Base-by-base conservation (phyloP, 1,140 invertebrate genomes). In the Papilio polyxenes region DNA sequence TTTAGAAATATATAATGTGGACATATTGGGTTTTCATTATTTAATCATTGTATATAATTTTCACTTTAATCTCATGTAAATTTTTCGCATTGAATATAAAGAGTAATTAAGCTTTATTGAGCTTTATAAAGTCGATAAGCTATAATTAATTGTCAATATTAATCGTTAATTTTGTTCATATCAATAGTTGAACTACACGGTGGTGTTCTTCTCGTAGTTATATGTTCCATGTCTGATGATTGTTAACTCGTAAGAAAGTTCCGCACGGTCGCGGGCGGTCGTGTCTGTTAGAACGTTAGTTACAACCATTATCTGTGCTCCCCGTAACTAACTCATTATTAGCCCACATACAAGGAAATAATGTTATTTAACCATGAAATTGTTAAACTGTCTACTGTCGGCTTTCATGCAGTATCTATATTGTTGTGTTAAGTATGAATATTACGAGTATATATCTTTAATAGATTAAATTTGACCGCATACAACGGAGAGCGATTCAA, bases 171-270 rank as follows among this genome's bases (percentile, higher is more conserved):
- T n/a, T n/a, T 56, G 15, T 17, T 17, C 51, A 53, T 17, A 56
- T 17, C 3, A 56, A 56, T 11, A 51, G 3, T 51, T 56, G 15
- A n/a, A 59, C 8, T n/a, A 4, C 62, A 65, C n/a, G 3, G 15
- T 15, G 10, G 8, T 31, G 3, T 65, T 65, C 10, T 65, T 31
- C 3, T 65, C 23, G 10, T 20, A 31, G 23, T 31, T 31, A 31
- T 9, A 65, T 13, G 31, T 72, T 72, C 31, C 31, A 72, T 72
- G 65, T 72, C 65, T 72, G 8, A 3, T 37, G 65, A 37, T 37
- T 72, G 65, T 72, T 72, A 72, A 72, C 65, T 23, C 40, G 62
- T 31, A 72, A 72, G 65, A 72, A 72, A 72, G 65, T 72, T 72
- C 65, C 31, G 31, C 65, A 40, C 65, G 65, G 65, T 11, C 65